phyloP scores from a whole-genome alignment of 1,140 invertebrate species.

The Brevipalpus yothersi region DNA sequence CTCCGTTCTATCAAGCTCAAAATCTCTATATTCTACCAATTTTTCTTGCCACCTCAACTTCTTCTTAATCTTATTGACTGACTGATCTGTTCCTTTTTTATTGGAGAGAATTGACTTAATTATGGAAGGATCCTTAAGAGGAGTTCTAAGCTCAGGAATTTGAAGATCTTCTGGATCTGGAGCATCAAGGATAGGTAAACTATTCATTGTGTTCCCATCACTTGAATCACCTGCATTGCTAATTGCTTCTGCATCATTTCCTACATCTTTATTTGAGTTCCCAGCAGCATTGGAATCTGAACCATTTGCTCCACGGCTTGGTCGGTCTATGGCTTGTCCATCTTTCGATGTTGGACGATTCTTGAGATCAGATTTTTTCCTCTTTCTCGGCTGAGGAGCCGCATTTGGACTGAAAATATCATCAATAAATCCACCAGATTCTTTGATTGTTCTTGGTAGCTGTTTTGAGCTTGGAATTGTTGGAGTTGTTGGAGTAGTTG shows the following conservation, averaged over 20 bases:
- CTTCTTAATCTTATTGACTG: too few relatives aligned
- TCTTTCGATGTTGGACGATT: constrained; percentile 13
- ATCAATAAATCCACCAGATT: constrained; percentile 77
- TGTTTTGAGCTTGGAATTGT: neutral
- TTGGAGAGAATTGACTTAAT: too few relatives aligned
- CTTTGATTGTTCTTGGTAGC: constrained; percentile 21
- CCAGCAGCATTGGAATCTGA: neutral
- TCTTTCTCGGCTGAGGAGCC: constrained; percentile 36
- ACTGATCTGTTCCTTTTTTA: too few relatives aligned
- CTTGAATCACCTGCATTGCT: neutral
- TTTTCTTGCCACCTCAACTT: neutral
- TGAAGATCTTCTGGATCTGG: neutral
- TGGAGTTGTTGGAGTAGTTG: too few relatives aligned
- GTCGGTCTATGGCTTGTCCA: neutral
- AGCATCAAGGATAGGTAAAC: neutral
- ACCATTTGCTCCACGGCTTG: neutral
- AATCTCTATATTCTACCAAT: neutral
- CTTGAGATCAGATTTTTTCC: constrained; percentile 38
- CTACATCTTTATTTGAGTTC: neutral
- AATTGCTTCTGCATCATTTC: neutral
- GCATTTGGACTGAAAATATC: constrained; percentile 28
- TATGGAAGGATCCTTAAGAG: too few relatives aligned
- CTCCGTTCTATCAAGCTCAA: constrained; percentile 8
- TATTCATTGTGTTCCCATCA: neutral
- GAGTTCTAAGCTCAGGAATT: neutral